Percentiles rank a stretch among this genome's conserved stretches.
These are phyloP conservation scores for Halictus quadricinctus DNA, from an alignment of 2,888 invertebrate species.

Conservation along the genomic window DNA sequence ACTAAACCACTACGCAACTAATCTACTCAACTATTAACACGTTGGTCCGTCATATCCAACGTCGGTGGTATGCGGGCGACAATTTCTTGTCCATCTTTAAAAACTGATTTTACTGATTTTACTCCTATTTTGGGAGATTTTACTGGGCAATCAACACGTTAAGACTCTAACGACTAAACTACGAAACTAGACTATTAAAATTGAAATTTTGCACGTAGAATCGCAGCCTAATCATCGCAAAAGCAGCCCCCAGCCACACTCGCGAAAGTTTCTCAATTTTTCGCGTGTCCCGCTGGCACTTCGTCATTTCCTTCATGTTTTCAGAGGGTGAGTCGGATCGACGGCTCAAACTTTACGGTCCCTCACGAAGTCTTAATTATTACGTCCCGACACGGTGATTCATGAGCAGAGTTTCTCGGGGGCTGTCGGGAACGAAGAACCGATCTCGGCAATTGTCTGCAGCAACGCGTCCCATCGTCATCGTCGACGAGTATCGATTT, in stretches of 20 bases:
- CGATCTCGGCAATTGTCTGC: constrained; percentile 32
- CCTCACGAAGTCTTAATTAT: background rate
- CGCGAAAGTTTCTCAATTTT: background rate
- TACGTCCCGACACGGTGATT: background rate
- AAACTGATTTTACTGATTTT: no score
- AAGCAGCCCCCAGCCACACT: background rate
- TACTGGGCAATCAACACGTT: no score
- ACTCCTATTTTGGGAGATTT: no score
- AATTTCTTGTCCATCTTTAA: no score
- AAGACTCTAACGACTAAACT: no score
- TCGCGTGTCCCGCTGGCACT: background rate
- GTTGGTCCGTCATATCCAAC: no score
- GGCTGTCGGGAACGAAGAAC: background rate
- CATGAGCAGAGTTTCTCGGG: background rate
- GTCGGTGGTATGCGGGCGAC: no score
- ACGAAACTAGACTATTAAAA: no score
- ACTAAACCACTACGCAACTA: no score
- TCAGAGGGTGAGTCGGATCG: background rate
- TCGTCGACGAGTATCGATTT: constrained; percentile 60
- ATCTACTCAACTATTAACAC: no score
- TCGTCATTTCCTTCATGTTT: background rate
- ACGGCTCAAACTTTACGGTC: background rate
- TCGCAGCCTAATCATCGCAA: background rate
- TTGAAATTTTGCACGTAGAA: no score
- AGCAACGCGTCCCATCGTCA: constrained; percentile 46